Base-by-base conservation (phyloP, 2,888 invertebrate genomes). In the Seira ritae region DNA sequence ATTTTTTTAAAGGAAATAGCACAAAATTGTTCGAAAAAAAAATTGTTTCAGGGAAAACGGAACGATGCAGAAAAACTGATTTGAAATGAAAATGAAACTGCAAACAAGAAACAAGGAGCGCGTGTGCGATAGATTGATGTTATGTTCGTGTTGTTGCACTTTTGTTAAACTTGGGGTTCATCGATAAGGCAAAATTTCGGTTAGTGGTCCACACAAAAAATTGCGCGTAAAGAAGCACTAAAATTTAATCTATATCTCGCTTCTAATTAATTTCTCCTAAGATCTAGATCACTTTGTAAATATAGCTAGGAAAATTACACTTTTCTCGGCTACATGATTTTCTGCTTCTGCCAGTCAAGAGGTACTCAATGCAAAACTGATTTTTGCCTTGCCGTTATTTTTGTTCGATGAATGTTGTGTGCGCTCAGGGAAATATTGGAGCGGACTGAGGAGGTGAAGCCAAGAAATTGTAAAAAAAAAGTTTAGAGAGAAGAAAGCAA, bases 401-500 rank as follows among this genome's bases (percentile, higher is more conserved):
- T n/a, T n/a, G n/a, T 67, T n/a, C 37, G 65, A 12, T 55, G n/a
- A 31, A 15, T 50, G 80, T 70, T 82, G 82, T 77, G 70, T 37
- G 82, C 71, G 68, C 79, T 72, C 81, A 81, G 82, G 23, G 77
- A 82, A 82, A 82, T 75, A 82, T 82, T 71, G 20, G 82, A 82
- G 82, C 82, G 72, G 77, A 82, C 82, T 82, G 82, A 82, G n/a
- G n/a, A n/a, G 67, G 76, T 62, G 77, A 66, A 77, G 82, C 82
- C 76, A 82, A 82, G 82, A 82, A 77, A 72, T 60, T 76, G 72
- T 71, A 76, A 82, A 76, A 76, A 73, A 72, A 82, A 82, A 82
- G 82, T n/a, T 76, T 76, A 82, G 70, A 78, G 69, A 50, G 42
- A 42, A 42, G n/a, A 42, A 69, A 67, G 37, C 31, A 37, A 22